Conservation (phyloP, 2,113 vertebrate species). For the Micronycteris hirsuta region DNA sequence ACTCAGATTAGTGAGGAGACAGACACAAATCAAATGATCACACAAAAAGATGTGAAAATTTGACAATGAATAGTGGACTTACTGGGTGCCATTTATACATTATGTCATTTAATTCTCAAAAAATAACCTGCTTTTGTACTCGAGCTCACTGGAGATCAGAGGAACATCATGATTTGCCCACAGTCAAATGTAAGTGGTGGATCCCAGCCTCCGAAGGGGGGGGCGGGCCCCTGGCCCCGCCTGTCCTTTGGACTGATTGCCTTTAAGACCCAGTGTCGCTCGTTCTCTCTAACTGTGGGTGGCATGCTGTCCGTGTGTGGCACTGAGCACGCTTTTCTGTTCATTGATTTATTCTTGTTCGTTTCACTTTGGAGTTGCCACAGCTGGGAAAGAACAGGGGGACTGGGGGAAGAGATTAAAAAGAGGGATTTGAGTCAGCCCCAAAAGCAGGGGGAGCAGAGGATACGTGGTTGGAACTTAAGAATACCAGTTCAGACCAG, state of each 20-base stretch:
- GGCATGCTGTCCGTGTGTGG: background rate
- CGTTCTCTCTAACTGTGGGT: background rate
- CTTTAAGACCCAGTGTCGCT: background rate
- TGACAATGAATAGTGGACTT: background rate
- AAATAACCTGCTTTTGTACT: background rate
- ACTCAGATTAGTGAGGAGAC: background rate
- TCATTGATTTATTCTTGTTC: conserved; percentile 23
- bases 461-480: background rate
- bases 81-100: background rate
- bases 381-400: conserved; percentile 26
- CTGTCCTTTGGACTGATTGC: background rate
- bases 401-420: background rate
- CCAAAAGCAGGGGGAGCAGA: background rate
- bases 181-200: background rate
- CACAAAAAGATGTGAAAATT: background rate
- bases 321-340: background rate
- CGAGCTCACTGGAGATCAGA: background rate
- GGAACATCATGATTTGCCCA: background rate
- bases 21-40: background rate
- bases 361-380: conserved; percentile 36
- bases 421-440: conserved; percentile 14
- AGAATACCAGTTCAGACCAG: background rate
- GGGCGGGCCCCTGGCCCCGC: background rate
- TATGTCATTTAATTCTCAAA: background rate
- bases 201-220: background rate